A percentile compares a stretch with the other conserved stretches of the same genome.
Evolutionary conservation across 2,888 invertebrate species (phyloP).

Genomic region (Drosophila koepferae): DNA sequence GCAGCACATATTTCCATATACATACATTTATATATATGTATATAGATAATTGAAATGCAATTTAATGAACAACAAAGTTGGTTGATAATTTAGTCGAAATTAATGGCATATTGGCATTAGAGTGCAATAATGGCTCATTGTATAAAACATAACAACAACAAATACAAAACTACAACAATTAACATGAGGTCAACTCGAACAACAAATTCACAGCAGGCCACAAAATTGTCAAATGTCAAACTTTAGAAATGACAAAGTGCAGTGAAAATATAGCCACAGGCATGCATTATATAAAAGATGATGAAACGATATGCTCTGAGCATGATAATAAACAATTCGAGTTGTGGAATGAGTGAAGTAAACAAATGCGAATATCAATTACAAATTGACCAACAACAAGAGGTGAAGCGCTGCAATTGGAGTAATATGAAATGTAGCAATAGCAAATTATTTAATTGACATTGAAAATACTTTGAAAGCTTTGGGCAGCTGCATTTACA

Average conservation of each 20-base stretch:
- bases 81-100: constrained; percentile 70
- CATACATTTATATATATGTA: neutral
- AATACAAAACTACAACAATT: constrained; percentile 19
- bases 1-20: constrained; percentile 28
- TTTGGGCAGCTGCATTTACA: neutral
- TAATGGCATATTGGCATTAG: constrained; percentile 57
- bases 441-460: neutral
- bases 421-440: neutral
- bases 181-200: constrained; percentile 29
- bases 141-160: constrained; percentile 28
- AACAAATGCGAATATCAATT: neutral
- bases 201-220: constrained; percentile 28
- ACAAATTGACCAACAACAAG: neutral
- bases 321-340: neutral
- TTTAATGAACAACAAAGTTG: constrained; percentile 76
- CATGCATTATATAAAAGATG: constrained; percentile 1
- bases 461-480: neutral
- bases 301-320: neutral
- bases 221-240: constrained; percentile 55
- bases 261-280: constrained; percentile 7
- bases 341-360: neutral
- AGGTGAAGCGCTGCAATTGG: too few species aligned
- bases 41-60: constrained; percentile 70
- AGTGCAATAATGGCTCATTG: constrained; percentile 1
- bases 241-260: constrained; percentile 21